Evolutionary conservation across 1,140 invertebrate species (phyloP).

Genomic region (Sipha flava): DNA sequence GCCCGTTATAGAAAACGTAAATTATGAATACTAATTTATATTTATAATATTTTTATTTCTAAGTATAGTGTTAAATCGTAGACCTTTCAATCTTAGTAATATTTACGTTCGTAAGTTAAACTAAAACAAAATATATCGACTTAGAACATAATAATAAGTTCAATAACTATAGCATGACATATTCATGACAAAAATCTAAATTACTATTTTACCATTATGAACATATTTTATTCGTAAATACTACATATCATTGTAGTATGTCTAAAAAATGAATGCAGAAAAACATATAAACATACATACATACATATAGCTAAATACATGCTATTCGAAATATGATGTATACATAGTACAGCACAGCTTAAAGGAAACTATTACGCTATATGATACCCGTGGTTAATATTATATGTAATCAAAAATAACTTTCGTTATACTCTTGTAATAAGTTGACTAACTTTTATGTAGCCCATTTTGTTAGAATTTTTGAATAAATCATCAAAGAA

Average conservation of each 20-base stretch:
- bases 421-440: background rate
- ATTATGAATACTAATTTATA: conserved; percentile 23
- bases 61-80: background rate
- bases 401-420: background rate
- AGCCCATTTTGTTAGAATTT: background rate
- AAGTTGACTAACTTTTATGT: background rate
- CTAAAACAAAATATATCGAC: no score
- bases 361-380: background rate
- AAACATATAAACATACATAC: background rate
- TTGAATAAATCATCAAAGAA: background rate
- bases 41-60: background rate
- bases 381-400: background rate
- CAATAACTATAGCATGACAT: no score
- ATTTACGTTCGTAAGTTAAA: background rate
- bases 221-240: no score
- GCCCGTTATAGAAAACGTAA: background rate
- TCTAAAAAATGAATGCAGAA: no score
- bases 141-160: no score
- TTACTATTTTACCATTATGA: no score
- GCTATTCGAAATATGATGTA: no score
- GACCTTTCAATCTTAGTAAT: background rate
- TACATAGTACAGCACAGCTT: background rate
- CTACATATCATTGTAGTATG: no score
- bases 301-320: no score
- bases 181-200: no score